Base-by-base conservation (phyloP, 2,797 vertebrate genomes). In the Anguilla megastoma region DNA sequence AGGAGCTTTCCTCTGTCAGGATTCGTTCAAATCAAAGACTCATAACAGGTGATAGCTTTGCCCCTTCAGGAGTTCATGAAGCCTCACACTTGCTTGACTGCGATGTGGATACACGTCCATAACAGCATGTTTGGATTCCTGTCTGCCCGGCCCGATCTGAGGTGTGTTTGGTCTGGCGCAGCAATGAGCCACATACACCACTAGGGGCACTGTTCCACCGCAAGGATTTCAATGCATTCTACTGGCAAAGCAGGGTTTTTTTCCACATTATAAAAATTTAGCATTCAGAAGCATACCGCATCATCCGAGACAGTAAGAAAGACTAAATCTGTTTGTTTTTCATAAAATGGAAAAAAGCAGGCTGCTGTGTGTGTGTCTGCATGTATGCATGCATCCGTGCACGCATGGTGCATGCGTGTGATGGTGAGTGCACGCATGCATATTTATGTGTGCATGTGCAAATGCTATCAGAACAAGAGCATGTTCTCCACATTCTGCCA, bases 161-260 rank as follows among this genome's bases (percentile, higher is more conserved):
- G 12, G 1, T 41, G 14, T 41, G 30, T 79, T 45, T 8, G 36
- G 18, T 76, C 3, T 79, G 74, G 33, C 33, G 41, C 33, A 3
- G 36, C 74, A 36, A 33, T 79, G 27, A 16, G n/a, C 45, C 30
- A 30, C 52, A 56, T 14, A 14, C 3, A 33, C 82, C 82, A 84
- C 82, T 84, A 56, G 82, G 50, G 82, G 82, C 50, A 48, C 82
- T 84, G 27, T 30, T 79, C 33, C 41, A 79, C 74, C 12, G 10
- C 74, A 41, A 79, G 33, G 74, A 36, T 18, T 14, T 18, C 1
- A 33, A 41, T 21, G 74, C 12, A 21, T 2, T 71, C n/a, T 33
- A 1, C 27, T 71, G 33, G 12, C 7, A 4, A 79, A 33, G 69
- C 69, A 74, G 69, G 69, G 74, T 41, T 79, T 79, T 33, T 58